phyloP scores from a whole-genome alignment of 1,140 invertebrate genomes.

The Leucophenga varia region DNA sequence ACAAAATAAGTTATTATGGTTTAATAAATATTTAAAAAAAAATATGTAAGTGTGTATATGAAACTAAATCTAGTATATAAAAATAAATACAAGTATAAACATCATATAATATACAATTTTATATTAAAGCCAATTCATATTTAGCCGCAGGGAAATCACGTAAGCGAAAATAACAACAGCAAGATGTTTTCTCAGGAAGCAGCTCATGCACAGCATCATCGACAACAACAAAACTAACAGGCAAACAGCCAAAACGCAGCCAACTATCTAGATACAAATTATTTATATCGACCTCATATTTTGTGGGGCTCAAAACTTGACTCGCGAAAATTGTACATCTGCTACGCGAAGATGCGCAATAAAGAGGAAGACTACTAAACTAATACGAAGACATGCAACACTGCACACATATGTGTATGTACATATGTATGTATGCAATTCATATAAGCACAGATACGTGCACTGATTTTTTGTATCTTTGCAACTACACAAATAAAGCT shows the following conservation, averaged over 20 bases:
- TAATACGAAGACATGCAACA: neutral
- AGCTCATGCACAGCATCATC: constrained; percentile 34
- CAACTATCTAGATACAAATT: constrained; percentile 56
- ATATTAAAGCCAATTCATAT: constrained; percentile 24
- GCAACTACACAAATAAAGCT: too few relatives aligned
- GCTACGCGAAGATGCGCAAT: too few relatives aligned
- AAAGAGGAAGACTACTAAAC: too few relatives aligned
- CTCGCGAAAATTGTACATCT: constrained; percentile 37
- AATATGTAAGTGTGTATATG: too few relatives aligned
- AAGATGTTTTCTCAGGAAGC: constrained; percentile 23
- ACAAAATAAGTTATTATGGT: too few relatives aligned
- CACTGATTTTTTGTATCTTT: constrained; percentile 16
- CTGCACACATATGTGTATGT: constrained; percentile 8
- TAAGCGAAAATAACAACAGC: constrained; percentile 13
- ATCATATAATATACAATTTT: constrained; percentile 16
- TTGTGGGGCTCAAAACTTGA: constrained; percentile 40
- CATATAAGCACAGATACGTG: constrained; percentile 34
- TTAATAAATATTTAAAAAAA: too few relatives aligned
- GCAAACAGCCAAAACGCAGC: too few relatives aligned
- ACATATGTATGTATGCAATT: too few relatives aligned
- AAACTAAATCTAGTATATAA: constrained; percentile 28
- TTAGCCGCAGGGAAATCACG: constrained; percentile 21
- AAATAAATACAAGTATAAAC: constrained; percentile 12
- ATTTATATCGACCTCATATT: constrained; percentile 55
- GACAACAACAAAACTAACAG: constrained; percentile 19